Percentiles rank a stretch among this genome's conserved stretches.
These are phyloP conservation scores for Chaenocephalus aceratus DNA, from an alignment of 2,113 vertebrate genomes.

Conservation along the genomic window DNA sequence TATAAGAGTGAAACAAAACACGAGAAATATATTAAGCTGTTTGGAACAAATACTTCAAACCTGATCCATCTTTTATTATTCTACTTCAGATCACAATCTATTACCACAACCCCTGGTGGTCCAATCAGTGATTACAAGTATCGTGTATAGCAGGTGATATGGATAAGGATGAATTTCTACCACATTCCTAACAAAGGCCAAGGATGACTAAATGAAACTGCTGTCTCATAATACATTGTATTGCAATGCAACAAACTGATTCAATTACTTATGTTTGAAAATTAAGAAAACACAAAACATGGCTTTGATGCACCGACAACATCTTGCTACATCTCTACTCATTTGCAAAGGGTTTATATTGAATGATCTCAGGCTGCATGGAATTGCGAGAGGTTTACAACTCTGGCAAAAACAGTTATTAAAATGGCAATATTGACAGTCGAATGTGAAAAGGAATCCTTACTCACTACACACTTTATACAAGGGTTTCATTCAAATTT, in stretches of 20 bases:
- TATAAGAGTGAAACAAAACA: neutral
- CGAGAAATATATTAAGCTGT: neutral
- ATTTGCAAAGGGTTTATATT: no score
- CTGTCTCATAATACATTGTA: neutral
- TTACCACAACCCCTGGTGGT: neutral
- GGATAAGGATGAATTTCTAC: neutral
- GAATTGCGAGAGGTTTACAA: neutral
- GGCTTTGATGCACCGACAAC: neutral
- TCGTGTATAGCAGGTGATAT: no score
- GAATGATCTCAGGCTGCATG: no score
- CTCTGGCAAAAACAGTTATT: neutral
- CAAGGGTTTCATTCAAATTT: neutral
- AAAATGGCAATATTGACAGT: neutral
- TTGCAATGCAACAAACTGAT: neutral
- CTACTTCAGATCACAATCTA: neutral
- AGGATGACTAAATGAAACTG: neutral
- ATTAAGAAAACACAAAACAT: neutral
- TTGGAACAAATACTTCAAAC: neutral
- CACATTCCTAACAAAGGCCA: neutral
- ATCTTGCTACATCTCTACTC: neutral
- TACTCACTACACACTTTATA: neutral
- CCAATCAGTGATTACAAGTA: no score
- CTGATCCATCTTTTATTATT: neutral
- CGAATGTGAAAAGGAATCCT: neutral
- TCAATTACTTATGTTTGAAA: neutral